A percentile compares a stretch with the other conserved stretches of the same genome.
Conservation (phyloP, 1,140 invertebrate species). For the Schlechtendalia chinensis region DNA sequence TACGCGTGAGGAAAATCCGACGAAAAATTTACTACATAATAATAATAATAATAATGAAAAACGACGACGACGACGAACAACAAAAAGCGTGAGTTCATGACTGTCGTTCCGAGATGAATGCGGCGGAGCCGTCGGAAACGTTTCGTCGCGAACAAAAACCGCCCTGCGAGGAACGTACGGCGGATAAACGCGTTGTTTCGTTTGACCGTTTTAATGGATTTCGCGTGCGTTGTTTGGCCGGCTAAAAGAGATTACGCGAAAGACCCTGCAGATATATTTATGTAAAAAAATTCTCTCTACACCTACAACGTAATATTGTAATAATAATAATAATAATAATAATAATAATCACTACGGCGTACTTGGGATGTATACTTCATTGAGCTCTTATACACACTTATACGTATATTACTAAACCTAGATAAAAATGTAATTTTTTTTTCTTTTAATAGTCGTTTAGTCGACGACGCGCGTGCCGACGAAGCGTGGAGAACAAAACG, state of each 20-base stretch:
- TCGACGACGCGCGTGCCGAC: background rate
- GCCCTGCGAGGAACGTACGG: no score
- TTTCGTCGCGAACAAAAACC: no score
- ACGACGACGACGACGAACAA: no score
- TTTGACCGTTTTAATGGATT: background rate
- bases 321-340: background rate
- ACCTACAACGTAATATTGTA: background rate
- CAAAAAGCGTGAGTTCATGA: no score
- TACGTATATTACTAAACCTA: constrained; percentile 44
- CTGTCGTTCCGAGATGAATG: no score
- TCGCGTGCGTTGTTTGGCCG: background rate
- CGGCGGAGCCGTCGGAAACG: no score
- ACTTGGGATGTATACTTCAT: constrained; percentile 19
- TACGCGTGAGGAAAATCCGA: no score
- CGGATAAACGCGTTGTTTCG: no score
- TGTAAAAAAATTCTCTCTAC: background rate
- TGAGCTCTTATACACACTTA: constrained; percentile 44
- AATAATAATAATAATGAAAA: no score
- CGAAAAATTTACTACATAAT: no score
- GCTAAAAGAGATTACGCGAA: background rate
- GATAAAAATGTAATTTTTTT: constrained; percentile 28
- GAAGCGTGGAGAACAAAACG: no score
- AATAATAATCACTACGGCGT: background rate
- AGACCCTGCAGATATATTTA: constrained; percentile 29
- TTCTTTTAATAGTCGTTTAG: background rate